A percentile compares a stretch with the other conserved stretches of the same genome.
Evolutionary conservation across 2,888 invertebrate genomes (phyloP).

Genomic region (Dastarcus helophoroides): DNA sequence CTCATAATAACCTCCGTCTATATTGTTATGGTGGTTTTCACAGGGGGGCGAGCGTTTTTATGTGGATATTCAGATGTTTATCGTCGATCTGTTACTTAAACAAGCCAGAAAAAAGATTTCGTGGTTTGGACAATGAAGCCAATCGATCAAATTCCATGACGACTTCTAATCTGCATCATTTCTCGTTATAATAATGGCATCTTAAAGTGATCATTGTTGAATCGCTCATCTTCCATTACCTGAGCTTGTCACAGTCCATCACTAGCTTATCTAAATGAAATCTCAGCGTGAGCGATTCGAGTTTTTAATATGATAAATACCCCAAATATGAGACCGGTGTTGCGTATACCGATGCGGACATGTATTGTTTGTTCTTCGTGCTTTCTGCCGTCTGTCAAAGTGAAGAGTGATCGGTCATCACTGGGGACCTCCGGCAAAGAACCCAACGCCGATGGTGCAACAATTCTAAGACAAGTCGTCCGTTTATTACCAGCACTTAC

Average conservation of each 20-base stretch:
- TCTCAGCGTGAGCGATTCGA: conserved; percentile 5
- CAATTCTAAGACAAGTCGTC: no score
- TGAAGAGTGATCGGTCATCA: conserved; percentile 37
- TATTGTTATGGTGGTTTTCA: no score
- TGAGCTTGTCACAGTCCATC: conserved; percentile 11
- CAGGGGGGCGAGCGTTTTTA: no score
- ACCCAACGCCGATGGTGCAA: no score
- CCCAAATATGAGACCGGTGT: conserved; percentile 3
- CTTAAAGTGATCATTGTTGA: conserved; percentile 4
- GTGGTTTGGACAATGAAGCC: conserved; percentile 4
- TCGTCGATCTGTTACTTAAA: no score
- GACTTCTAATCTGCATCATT: conserved; percentile 1
- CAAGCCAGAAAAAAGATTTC: no score
- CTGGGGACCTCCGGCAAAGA: conserved; percentile 27
- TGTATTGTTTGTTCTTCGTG: conserved; percentile 30
- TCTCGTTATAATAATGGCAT: conserved; percentile 1
- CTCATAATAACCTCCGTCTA: no score
- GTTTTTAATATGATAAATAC: conserved; percentile 4
- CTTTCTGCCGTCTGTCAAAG: conserved; percentile 36
- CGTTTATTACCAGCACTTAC: no score
- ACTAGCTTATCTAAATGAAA: conserved; percentile 12
- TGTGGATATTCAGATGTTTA: no score
- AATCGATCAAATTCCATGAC: conserved; percentile 4
- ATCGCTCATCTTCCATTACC: conserved; percentile 11
- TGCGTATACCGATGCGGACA: conserved; percentile 1